Evolutionary conservation across 2,113 vertebrate species (phyloP), one percentile per base, ranked within the genome.

Genomic region (Boulengeromyrus knoepffleri): DNA sequence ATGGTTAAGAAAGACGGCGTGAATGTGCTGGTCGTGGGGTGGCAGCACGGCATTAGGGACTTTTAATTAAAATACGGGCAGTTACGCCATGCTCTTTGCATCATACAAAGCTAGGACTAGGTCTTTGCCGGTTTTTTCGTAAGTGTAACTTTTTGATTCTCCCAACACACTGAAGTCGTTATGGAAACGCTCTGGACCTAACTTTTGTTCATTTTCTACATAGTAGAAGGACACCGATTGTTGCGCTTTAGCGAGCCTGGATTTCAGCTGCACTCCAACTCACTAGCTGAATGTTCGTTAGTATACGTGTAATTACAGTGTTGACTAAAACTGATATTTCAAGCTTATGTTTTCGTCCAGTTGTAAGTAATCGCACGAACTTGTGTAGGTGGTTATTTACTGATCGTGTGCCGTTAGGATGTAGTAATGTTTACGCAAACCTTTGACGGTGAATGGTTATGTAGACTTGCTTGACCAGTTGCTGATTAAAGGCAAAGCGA

Each of bases 391-490:
- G 31, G 27, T 36, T 74, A 74, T 74, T 74, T 36, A 74, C 27
- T 74, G 66, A 36, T 74, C 66, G 66, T 74, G 66, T 31, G 66
- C 66, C 66, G 66, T 74, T 74, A 36, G 13, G 66, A 74, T 24
- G 27, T 17, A 50, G 42, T 88, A 85, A 90, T 31, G 92, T 94
- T 95, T 93, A 88, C 90, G 92, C 42, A 88, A 90, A 89, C 91
- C 56, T 87, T 91, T 90, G 87, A 80, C 50, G 70, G 90, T 90
- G 62, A 90, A 70, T 89, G n/a, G 21, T 92, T 89, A 52, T 80
- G 90, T 92, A 92, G 95, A 95, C 93, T 88, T 91, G 92, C 94
- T 93, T 89, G 91, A 92, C 94, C 92, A 91, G 96, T 96, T 95
- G 92, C 89, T 92, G 94, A 94, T 95, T 95, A 47, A 85, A 93